These are phyloP conservation scores for Thereva nobilitata DNA, from an alignment of 2,888 invertebrate species.

Conservation along the genomic window DNA sequence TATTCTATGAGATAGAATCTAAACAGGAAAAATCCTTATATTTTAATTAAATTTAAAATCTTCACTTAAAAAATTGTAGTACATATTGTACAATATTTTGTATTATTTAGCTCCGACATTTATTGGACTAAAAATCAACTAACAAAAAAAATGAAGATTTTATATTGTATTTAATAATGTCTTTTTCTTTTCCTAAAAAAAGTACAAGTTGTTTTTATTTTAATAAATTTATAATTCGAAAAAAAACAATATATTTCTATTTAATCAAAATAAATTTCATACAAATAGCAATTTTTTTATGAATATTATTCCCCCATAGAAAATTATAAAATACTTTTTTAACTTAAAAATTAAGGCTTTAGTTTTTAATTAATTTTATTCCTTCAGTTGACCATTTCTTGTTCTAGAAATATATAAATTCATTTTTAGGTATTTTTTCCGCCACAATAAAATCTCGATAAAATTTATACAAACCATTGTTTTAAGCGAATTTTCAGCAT, in stretches of 20 bases:
- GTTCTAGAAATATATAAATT: slow-evolving; percentile 40
- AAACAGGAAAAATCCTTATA: background rate
- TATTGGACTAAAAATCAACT: slow-evolving; percentile 8
- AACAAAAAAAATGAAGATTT: too few relatives aligned
- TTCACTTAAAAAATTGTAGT: slow-evolving; percentile 15
- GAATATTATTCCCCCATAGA: background rate
- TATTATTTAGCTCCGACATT: background rate
- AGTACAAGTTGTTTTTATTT: background rate
- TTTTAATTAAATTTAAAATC: slow-evolving; percentile 7
- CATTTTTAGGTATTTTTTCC: background rate
- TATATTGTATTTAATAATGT: too few relatives aligned
- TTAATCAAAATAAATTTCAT: background rate
- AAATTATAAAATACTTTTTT: slow-evolving; percentile 2
- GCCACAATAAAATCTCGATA: background rate
- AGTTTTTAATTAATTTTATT: slow-evolving; percentile 26
- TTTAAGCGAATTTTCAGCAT: slow-evolving; percentile 72
- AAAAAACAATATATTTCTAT: slow-evolving; percentile 3
- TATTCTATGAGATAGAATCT: background rate
- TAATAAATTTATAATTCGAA: slow-evolving; percentile 2
- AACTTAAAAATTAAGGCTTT: background rate
- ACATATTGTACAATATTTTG: slow-evolving; percentile 29
- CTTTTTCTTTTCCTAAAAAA: background rate
- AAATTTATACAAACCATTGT: slow-evolving; percentile 43
- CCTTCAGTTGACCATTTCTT: slow-evolving; percentile 56
- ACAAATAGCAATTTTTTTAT: background rate